A percentile compares a stretch with the other conserved stretches of the same genome.
Conservation (phyloP, 2,888 invertebrate species). For the Thymelicus acteon region DNA sequence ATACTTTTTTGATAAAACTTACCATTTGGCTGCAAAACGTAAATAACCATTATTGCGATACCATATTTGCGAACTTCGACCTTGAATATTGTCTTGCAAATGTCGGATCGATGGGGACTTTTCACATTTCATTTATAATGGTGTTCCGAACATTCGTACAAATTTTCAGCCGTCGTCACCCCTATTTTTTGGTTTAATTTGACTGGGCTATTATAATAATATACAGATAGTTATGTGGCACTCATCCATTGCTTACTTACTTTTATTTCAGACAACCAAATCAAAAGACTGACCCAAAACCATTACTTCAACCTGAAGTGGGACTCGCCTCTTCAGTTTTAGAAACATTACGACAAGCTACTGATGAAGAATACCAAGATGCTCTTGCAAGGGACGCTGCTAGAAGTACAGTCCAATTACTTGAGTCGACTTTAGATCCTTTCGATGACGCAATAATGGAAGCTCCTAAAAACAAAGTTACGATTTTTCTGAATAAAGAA, state of each 20-base stretch:
- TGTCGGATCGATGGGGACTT: no score
- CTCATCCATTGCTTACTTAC: conserved; percentile 3
- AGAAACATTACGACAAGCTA: conserved; percentile 69
- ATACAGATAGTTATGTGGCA: no score
- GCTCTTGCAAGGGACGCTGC: conserved; percentile 72
- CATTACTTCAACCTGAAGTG: conserved; percentile 74
- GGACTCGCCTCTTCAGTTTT: conserved; percentile 73
- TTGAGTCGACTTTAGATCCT: conserved; percentile 41
- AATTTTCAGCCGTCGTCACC: no score
- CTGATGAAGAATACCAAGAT: conserved; percentile 72
- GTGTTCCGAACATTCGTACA: no score
- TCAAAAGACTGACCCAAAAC: conserved; percentile 61
- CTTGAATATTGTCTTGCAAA: no score
- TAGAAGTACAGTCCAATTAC: conserved; percentile 50
- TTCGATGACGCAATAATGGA: conserved; percentile 50
- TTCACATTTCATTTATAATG: no score
- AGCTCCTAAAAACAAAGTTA: conserved; percentile 59
- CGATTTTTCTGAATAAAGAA: conserved; percentile 60
- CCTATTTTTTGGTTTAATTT: no score
- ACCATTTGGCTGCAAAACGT: no score
- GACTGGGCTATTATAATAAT: no score
- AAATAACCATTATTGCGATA: no score
- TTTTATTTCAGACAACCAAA: conserved; percentile 52
- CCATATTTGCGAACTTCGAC: no score
- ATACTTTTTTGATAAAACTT: no score